Evolutionary conservation across 2,888 invertebrate species (phyloP), one percentile per base, ranked within the genome.

Genomic region (Noctua janthina): DNA sequence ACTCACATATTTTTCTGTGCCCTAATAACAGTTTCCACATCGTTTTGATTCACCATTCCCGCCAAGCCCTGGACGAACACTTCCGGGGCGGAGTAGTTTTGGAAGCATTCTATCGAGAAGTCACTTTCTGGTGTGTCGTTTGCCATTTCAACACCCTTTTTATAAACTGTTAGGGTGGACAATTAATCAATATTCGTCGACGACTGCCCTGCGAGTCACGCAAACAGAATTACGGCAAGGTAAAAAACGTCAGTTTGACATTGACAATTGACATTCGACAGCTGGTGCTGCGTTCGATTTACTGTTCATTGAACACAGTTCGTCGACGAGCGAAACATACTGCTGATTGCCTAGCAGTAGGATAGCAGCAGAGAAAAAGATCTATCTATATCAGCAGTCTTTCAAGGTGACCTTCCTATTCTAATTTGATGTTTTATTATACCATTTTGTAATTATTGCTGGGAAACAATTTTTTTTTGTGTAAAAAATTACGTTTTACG

Each of bases 21-120:
- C 84, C 98, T 95, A 88, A 99, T 99, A 97, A 99, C 98, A 0
- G 98, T 97, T 94, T 99, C 99, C 0, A 99, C 99, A 95, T 99
- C 99, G 81, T 98, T 98, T 92, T 99, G 99, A 93, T 99, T 98
- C 0, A 99, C 99, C 94, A 99, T 98, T 76, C 99, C 99, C 13
- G 99, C 99, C 35, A 99, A 96, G 0, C 99, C 99, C 94, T 99
- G 99, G n/a, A 99, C 98, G 92, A 99, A 99, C 0, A 99, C 99
- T 93, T 99, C 99, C 0, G 99, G 98, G 0, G 99, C 99, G 0
- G 99, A 98, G 91, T 98, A 99, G 94, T 99, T 99, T 95, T 98
- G 98, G 93, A 98, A 99, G 92, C 98, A 99, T 97, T 99, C 99
- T 90, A 98, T 99, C 83, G 98, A 98, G 91, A 97, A 98, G 92